These are phyloP conservation scores for Ptychodera flava DNA, from an alignment of 35 echinoderm and acorn worm genomes.

Conservation along the genomic window DNA sequence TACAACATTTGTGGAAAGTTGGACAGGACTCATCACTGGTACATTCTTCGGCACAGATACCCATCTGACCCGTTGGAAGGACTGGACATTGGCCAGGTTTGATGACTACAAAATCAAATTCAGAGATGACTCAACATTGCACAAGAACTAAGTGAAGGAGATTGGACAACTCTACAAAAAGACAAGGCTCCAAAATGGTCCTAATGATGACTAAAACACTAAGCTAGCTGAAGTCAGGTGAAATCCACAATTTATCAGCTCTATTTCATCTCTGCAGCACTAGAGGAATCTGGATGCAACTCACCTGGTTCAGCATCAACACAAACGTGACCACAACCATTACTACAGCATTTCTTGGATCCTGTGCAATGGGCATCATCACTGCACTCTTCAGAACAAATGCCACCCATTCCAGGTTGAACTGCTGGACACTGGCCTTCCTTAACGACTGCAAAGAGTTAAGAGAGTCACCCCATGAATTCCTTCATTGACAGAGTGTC, in stretches of 20 bases:
- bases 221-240: neutral
- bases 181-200: too few species aligned
- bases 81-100: too few species aligned
- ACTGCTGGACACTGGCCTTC: neutral
- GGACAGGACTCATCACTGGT: too few species aligned
- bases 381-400: neutral
- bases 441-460: neutral
- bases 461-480: neutral
- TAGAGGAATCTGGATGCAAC: neutral
- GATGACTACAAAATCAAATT: too few species aligned
- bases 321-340: neutral
- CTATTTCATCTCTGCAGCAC: too few species aligned
- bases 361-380: neutral
- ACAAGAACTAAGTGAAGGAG: too few species aligned
- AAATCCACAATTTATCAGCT: neutral
- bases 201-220: neutral
- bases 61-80: too few species aligned
- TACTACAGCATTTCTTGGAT: neutral
- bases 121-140: too few species aligned
- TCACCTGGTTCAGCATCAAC: neutral
- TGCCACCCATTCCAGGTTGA: neutral
- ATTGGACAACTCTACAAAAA: too few species aligned
- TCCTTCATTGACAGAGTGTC: neutral
- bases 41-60: too few species aligned
- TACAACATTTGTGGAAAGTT: too few species aligned